Evolutionary conservation across 2,888 invertebrate species (phyloP), one percentile per base, ranked within the genome.

Genomic region (Microdon myrmicae): DNA sequence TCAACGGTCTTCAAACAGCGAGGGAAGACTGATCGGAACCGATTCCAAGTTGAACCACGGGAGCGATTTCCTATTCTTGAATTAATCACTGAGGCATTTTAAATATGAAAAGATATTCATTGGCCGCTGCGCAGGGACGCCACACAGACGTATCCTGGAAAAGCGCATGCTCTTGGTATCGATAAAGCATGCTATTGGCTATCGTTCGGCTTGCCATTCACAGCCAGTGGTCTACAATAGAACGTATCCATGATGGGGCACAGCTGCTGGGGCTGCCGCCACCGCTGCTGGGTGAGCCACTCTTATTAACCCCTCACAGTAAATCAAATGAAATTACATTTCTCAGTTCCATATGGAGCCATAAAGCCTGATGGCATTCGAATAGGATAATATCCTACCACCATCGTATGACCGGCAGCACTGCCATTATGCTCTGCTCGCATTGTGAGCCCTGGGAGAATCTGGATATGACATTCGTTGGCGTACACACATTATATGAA

Each of bases 271-370:
- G 20, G 39, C 31, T 49, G 12, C 26, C 44, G 19, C 3, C 37
- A 29, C 44, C 38, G 61, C 48, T 48, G 56, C 47, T 47, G 64
- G 47, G 58, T 58, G 43, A 64, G 64, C 64, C 64, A 58, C 51
- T 53, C 64, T 64, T 64, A 64, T 64, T 64, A 64, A 64, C 64
- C 64, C 64, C 51, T 64, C 58, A 51, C 58, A 64, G 64, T 64
- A 64, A 64, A 64, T 64, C 64, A 64, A 64, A 53, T 10, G 51
- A 64, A 64, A 64, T 64, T 58, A 64, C 58, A 64, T 64, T 64
- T 64, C 53, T 58, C 64, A 64, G 58, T 51, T 53, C 51, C 64
- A 64, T 64, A 58, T 64, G 64, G 56, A 64, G 64, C 64, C 47
- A 64, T 64, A 64, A 56, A 64, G 58, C 64, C 43, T 58, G 51